phyloP scores from a whole-genome alignment of 1,140 invertebrate genomes.

The Nasonia vitripennis region DNA sequence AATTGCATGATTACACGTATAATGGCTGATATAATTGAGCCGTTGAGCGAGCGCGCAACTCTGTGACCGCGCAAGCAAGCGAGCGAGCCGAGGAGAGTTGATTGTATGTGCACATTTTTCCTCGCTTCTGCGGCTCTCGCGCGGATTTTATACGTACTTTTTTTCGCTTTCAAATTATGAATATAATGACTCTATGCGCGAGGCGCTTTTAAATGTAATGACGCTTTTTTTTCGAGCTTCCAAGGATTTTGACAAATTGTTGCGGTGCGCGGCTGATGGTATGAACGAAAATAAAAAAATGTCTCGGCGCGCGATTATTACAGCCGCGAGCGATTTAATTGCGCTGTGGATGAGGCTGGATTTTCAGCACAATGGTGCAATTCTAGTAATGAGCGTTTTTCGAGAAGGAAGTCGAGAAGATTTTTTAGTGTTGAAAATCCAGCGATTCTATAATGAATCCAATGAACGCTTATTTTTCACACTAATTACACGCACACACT shows the following conservation, averaged over 20 bases:
- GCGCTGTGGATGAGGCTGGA: too few relatives aligned
- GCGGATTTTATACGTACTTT: neutral
- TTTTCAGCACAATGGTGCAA: too few relatives aligned
- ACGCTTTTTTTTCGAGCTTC: neutral
- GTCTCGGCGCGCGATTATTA: too few relatives aligned
- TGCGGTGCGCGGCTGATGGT: neutral
- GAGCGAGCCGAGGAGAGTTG: neutral
- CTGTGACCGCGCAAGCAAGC: neutral
- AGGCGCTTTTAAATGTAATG: slow-evolving; percentile 26
- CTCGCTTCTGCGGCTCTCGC: neutral
- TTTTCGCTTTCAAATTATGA: slow-evolving; percentile 17
- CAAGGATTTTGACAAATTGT: slow-evolving; percentile 32
- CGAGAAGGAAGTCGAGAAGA: too few relatives aligned
- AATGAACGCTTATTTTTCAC: too few relatives aligned
- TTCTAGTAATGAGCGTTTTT: too few relatives aligned
- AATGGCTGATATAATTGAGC: slow-evolving; percentile 52
- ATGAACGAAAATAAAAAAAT: too few relatives aligned
- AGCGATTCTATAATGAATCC: too few relatives aligned
- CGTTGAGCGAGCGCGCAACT: slow-evolving; percentile 28
- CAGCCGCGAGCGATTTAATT: too few relatives aligned
- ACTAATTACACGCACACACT: too few relatives aligned
- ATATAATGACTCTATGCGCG: slow-evolving; percentile 45
- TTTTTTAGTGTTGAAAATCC: too few relatives aligned
- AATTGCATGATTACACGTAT: slow-evolving; percentile 50
- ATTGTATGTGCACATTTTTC: slow-evolving; percentile 8